phyloP scores from a whole-genome alignment of 2,888 invertebrate genomes.

The Drosophila tripunctata region DNA sequence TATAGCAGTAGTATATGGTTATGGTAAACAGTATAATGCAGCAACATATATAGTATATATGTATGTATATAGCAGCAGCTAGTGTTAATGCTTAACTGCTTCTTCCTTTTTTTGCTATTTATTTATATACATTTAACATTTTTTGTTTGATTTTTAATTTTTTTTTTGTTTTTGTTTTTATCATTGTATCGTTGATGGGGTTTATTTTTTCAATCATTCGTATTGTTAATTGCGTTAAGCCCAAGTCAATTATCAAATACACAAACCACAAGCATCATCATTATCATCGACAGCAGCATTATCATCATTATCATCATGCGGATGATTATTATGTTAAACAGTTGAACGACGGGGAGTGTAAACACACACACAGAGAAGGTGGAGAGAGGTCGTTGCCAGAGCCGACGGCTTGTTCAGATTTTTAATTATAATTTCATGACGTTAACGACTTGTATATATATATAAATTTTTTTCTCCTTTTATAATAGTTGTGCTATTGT shows the following conservation, averaged over 20 bases:
- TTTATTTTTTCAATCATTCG: slow-evolving; percentile 48
- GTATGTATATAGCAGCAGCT: background rate
- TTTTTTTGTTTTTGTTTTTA: slow-evolving; percentile 1
- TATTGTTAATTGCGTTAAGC: slow-evolving; percentile 70
- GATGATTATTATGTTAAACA: slow-evolving; percentile 12
- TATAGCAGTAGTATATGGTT: too few species aligned
- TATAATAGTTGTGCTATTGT: slow-evolving; percentile 51
- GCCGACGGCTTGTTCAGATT: slow-evolving; percentile 47
- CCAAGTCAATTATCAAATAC: slow-evolving; percentile 69
- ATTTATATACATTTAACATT: slow-evolving; percentile 11
- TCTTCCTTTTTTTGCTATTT: background rate
- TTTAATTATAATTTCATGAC: slow-evolving; percentile 66
- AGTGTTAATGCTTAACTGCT: slow-evolving; percentile 1
- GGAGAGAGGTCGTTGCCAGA: slow-evolving; percentile 49
- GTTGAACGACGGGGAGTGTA: background rate
- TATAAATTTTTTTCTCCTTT: slow-evolving; percentile 31
- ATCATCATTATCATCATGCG: slow-evolving; percentile 3
- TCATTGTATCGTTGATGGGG: slow-evolving; percentile 28
- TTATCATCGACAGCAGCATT: slow-evolving; percentile 3
- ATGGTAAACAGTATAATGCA: too few species aligned
- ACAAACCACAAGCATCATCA: slow-evolving; percentile 30
- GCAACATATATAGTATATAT: too few species aligned
- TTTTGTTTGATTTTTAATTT: slow-evolving; percentile 2
- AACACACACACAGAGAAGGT: background rate
- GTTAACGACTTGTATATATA: slow-evolving; percentile 50